Evolutionary conservation across 1,140 invertebrate genomes (phyloP), one percentile per base, ranked within the genome.

Genomic region (Eumaeus atala): DNA sequence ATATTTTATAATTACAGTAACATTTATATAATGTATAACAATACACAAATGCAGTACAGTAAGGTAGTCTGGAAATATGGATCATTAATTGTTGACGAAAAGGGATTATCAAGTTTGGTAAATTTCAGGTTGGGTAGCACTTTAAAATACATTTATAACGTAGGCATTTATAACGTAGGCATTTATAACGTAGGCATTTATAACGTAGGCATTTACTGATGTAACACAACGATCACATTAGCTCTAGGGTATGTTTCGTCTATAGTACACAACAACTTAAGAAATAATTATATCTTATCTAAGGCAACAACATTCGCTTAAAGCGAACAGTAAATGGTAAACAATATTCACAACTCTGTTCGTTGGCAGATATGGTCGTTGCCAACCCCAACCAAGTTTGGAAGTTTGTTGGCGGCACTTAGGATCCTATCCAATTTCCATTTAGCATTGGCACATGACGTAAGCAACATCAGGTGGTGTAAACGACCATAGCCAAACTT

Each of bases 171-270:
- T n/a, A n/a, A n/a, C n/a, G n/a, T n/a, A n/a, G n/a, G n/a, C n/a
- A n/a, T 28, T 28, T 28, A 3, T 28, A 28, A 2, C 6, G 21
- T 28, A 28, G 21, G 6, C 21, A 28, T 28, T 28, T 28, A 3
- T 28, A 28, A 2, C 6, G 21, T 28, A 28, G 21, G 6, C 21
- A 28, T 3, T 58, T 44, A 14, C 16, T 17, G 17, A 9, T 17
- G 58, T 62, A 72, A 72, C 61, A 75, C 57, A 70, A 79, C 74
- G 67, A 84, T 84, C 76, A 83, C 76, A 81, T 77, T 62, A 75
- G 65, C 67, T 74, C 72, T 28, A 52, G 66, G 64, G 65, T 66
- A 66, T 65, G 61, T 61, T 69, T 48, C 67, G 67, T 64, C 67
- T 48, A 51, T 53, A 64, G 72, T 16, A 9, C 17, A 17, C 16